Evolutionary conservation across 2,888 invertebrate genomes (phyloP), one percentile per base, ranked within the genome.

Genomic region (Chloromyia formosa): DNA sequence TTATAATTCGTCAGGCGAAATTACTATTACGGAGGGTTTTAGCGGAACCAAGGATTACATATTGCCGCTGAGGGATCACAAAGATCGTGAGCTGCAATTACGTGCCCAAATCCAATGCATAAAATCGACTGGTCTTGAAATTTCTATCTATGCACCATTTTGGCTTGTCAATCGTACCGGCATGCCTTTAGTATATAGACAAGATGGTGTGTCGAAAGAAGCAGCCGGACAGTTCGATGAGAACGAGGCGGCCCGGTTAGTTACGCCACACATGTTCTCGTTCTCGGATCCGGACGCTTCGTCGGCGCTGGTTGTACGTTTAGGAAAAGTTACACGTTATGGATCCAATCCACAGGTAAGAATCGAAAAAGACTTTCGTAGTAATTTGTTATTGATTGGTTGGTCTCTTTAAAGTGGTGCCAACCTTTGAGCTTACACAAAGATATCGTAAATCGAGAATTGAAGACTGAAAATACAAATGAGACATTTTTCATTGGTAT

Each of bases 161-260:
- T 98, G 98, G 98, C 90, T 99, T 78, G 91, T 98, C 75, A 98
- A 99, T 87, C 94, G 94, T 85, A 94, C 97, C 5, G 98, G 98
- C 0, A 87, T 99, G 77, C 98, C 98, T n/a, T 87, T 99, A 76
- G 93, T 99, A 73, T 96, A 97, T 85, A 91, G 93, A 79, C 97
- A 98, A 85, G 96, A 95, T 84, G 94, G 94, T 0, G 90, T 91
- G 14, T 88, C 89, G 12, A 83, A 86, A 27, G 93, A 92, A 80
- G 92, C 93, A 77, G 93, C 94, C 7, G 98, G 97, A 1, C 98
- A 98, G 86, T 94, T 93, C 84, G 92, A 92, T 75, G 98, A 98
- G 84, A 96, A 98, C 84, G 98, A 99, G 87, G 89, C 92, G 80
- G 98, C 97, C 12, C 89, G 97, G 79, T 94, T 95, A 89, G 92